Base-by-base conservation (phyloP, 2,113 vertebrate genomes). In the Actenoides hombroni region DNA sequence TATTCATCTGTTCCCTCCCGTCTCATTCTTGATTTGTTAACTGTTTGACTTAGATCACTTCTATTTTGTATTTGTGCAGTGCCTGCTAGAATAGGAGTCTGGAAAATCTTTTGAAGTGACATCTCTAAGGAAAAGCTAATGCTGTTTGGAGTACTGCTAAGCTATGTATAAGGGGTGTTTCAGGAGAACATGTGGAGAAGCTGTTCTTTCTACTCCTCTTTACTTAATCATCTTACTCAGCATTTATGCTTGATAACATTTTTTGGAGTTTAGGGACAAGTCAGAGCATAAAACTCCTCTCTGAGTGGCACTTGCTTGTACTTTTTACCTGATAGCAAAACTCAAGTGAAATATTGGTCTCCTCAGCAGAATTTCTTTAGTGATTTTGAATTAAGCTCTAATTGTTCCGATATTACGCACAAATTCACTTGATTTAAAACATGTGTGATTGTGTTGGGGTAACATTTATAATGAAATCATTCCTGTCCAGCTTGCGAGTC, bases 381-480 rank as follows among this genome's bases (percentile, higher is more conserved):
- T 61, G 84, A 61, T 73, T 90, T 85, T 92, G 64, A 93, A 78
- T 93, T 95, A 90, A 83, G 60, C 67, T 91, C 42, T 91, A 35
- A n/a, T 37, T 78, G 46, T 90, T 90, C 35, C 89, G 61, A 42
- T 94, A 59, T 54, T 86, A 78, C 94, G 95, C 69, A 44, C 28
- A 94, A 73, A 94, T 94, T 92, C 94, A 86, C 49, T 92, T 13
- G 17, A 91, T 83, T 82, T 76, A 13, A 77, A 97, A 74, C 31
- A 33, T 17, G n/a, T 37, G 13, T 80, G 56, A 81, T 31, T 13
- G 15, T 83, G 89, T 67, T 80, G 42, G 11, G 59, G 31, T 82
- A 76, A 68, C 46, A 46, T 83, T 92, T 94, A 69, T 65, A 80
- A 85, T 76, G n/a, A 76, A 63, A 79, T 64, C 75, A 86, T 59